Evolutionary conservation across 2,888 invertebrate species (phyloP).

Genomic region (Caradrina kadenii): DNA sequence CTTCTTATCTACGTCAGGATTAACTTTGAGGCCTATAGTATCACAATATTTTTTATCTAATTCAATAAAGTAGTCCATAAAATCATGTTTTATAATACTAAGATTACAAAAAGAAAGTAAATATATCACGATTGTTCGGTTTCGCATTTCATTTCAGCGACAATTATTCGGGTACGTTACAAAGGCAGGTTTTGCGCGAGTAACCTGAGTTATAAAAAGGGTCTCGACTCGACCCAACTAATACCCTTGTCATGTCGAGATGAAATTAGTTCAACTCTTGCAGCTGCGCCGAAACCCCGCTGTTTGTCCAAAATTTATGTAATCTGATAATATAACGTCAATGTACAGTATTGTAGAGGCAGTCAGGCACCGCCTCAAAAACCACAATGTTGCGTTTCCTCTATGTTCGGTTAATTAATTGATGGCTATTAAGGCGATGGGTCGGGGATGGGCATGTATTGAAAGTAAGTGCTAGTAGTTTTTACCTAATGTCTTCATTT

Average conservation of each 20-base stretch:
- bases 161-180: conserved; percentile 71
- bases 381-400: conserved; percentile 53
- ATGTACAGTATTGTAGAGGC: conserved; percentile 61
- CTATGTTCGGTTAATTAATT: conserved; percentile 55
- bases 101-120: conserved; percentile 19
- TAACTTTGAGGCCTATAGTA: neutral
- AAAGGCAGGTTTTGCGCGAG: conserved; percentile 75
- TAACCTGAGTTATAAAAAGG: conserved; percentile 87
- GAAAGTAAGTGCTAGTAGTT: conserved; percentile 27
- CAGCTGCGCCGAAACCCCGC: conserved; percentile 84
- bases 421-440: conserved; percentile 46
- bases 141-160: conserved; percentile 70
- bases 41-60: neutral
- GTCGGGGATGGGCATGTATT: conserved; percentile 29
- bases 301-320: conserved; percentile 84
- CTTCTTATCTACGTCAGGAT: neutral
- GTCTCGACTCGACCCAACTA: conserved; percentile 84
- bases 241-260: conserved; percentile 89
- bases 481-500: conserved; percentile 30
- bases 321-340: conserved; percentile 80
- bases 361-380: conserved; percentile 51
- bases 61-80: neutral
- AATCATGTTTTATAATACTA: too few relatives aligned
- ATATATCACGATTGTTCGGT: conserved; percentile 43
- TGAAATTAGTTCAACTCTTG: conserved; percentile 88